phyloP scores from a whole-genome alignment of 2,113 vertebrate genomes.

The Rhegmatorhina hoffmannsi region DNA sequence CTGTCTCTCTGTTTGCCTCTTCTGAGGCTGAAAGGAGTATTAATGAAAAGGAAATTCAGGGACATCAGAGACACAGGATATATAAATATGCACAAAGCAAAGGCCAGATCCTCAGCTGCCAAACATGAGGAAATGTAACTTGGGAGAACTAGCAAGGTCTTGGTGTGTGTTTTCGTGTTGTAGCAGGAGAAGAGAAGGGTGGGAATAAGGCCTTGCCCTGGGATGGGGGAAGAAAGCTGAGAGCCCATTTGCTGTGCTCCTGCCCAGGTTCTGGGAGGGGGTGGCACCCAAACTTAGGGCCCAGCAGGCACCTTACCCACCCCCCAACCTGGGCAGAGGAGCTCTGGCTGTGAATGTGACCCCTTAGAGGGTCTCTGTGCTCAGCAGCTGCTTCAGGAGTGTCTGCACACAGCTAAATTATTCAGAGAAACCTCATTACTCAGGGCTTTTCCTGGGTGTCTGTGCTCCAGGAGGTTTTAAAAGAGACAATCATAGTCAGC shows the following conservation, averaged over 20 bases:
- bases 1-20: background rate
- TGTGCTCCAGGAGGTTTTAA: constrained; percentile 15
- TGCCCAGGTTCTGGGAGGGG: background rate
- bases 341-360: background rate
- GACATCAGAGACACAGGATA: background rate
- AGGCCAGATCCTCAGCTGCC: background rate
- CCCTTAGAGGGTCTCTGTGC: background rate
- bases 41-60: constrained; percentile 22
- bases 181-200: background rate
- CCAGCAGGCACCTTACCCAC: background rate
- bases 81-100: background rate
- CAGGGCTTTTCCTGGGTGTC: background rate
- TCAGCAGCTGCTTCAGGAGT: background rate
- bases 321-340: fast-evolving
- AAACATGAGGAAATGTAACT: background rate
- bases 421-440: background rate
- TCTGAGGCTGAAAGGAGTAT: background rate
- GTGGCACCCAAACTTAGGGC: background rate
- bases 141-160: background rate
- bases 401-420: background rate
- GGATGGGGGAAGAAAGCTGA: background rate
- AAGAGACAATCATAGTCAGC: background rate
- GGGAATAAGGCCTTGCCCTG: background rate
- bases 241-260: background rate
- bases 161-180: background rate